These are phyloP conservation scores for Drosophila suboccidentalis DNA, from an alignment of 2,888 invertebrate genomes.

Conservation along the genomic window DNA sequence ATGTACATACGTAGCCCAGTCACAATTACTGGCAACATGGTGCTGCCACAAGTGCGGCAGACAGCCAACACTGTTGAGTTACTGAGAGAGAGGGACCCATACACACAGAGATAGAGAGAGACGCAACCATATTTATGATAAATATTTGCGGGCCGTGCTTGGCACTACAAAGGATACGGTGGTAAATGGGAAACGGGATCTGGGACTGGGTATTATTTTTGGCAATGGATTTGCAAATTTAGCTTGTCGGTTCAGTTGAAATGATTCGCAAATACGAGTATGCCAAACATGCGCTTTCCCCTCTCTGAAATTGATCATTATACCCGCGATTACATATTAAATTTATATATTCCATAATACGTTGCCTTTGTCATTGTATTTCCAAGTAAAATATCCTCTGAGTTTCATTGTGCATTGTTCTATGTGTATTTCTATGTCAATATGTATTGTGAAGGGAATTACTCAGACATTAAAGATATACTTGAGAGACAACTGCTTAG, in stretches of 20 bases:
- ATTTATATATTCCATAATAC: neutral
- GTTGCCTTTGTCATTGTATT: slow-evolving; percentile 25
- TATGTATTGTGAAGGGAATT: neutral
- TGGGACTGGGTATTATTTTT: slow-evolving; percentile 19
- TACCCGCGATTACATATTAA: neutral
- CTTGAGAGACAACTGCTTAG: too few relatives aligned
- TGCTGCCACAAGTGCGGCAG: slow-evolving; percentile 48
- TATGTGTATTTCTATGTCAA: slow-evolving; percentile 6
- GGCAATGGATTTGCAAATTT: slow-evolving; percentile 35
- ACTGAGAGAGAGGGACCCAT: neutral
- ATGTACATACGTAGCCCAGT: slow-evolving; percentile 12
- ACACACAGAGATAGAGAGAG: neutral
- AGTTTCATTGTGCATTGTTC: neutral
- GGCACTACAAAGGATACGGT: slow-evolving; percentile 6
- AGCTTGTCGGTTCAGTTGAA: slow-evolving; percentile 34
- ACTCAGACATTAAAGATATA: too few relatives aligned
- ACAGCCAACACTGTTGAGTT: slow-evolving; percentile 26
- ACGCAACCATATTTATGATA: slow-evolving; percentile 54
- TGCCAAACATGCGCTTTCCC: neutral
- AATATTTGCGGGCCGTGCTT: slow-evolving; percentile 40
- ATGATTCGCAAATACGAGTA: slow-evolving; percentile 31
- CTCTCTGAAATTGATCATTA: neutral
- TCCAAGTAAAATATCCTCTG: neutral
- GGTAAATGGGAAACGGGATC: slow-evolving; percentile 4
- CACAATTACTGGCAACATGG: slow-evolving; percentile 51